Evolutionary conservation across 2,113 vertebrate genomes (phyloP), one percentile per base, ranked within the genome.

Genomic region (Alethe castanea): DNA sequence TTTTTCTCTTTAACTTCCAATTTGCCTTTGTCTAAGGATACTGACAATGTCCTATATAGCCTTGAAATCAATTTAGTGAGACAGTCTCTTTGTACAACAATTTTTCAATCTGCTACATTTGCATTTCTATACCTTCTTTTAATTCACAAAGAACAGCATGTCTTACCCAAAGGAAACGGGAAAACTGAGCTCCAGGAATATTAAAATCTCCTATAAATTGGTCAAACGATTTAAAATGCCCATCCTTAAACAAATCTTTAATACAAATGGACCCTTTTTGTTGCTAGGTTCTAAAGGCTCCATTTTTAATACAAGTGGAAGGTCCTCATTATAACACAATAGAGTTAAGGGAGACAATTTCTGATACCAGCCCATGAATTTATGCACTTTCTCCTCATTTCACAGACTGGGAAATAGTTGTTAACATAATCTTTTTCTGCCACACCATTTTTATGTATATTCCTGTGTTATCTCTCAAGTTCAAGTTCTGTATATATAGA

Each of bases 31-130:
- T 97, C 94, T 97, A 96, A 97, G 71, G 38, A 72, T 91, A 92
- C 95, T 86, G 84, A 94, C 86, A 97, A 96, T 94, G 83, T 96
- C 89, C 90, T 78, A 82, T 88, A 93, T 95, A 97, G 96, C 92
- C 96, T 97, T 96, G 94, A 98, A 98, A 98, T 98, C 97, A 97
- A 97, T 98, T 97, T 98, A 96, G 94, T 90, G 85, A 97, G 94
- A 94, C 79, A 82, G 73, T 84, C 57, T 83, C 95, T 97, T 97
- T 96, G 92, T 96, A 96, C 38, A 94, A 88, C 94, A 95, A 91
- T 96, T 98, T 97, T 96, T 96, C 96, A 97, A 94, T 97, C 94
- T 97, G 81, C 88, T 95, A 89, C 91, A 97, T 98, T 97, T 98
- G 97, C 97, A 98, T 98, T 97, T 97, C 97, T 98, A 97, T 98